These are phyloP conservation scores for Falco peregrinus DNA, from an alignment of 2,797 vertebrate species.

Conservation along the genomic window DNA sequence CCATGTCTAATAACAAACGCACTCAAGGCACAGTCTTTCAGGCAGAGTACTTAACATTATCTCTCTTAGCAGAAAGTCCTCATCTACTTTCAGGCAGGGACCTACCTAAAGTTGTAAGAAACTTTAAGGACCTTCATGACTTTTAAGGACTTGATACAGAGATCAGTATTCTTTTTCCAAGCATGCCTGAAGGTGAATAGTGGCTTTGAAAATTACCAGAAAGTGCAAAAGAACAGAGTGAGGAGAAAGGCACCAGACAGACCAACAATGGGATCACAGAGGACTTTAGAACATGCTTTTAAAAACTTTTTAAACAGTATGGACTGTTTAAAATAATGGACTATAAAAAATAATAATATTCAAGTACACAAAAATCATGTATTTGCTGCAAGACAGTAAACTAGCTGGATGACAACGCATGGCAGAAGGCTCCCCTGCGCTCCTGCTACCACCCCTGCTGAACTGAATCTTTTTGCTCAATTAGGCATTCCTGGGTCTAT, in stretches of 20 bases:
- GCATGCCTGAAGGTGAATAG: rapidly evolving
- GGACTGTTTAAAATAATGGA: too few relatives aligned
- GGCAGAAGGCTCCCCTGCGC: neutral
- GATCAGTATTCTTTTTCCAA: neutral
- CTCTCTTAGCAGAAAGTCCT: neutral
- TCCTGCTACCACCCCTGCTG: neutral
- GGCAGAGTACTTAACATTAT: neutral
- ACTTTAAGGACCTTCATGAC: neutral
- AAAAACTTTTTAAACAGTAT: neutral
- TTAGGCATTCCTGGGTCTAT: neutral
- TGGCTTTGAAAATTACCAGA: neutral
- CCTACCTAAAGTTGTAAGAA: neutral
- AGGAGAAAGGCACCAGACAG: neutral
- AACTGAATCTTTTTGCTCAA: neutral
- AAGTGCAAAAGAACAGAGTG: neutral
- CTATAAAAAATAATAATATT: neutral
- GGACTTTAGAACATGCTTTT: neutral
- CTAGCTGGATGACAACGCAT: neutral
- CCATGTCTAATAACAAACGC: rapidly evolving
- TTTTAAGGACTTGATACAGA: neutral
- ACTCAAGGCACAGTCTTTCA: neutral
- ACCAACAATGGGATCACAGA: neutral
- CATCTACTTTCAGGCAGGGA: neutral
- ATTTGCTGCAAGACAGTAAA: neutral
- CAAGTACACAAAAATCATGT: neutral